Evolutionary conservation across 2,797 vertebrate genomes (phyloP).

Genomic region (Pipistrellus pygmaeus): DNA sequence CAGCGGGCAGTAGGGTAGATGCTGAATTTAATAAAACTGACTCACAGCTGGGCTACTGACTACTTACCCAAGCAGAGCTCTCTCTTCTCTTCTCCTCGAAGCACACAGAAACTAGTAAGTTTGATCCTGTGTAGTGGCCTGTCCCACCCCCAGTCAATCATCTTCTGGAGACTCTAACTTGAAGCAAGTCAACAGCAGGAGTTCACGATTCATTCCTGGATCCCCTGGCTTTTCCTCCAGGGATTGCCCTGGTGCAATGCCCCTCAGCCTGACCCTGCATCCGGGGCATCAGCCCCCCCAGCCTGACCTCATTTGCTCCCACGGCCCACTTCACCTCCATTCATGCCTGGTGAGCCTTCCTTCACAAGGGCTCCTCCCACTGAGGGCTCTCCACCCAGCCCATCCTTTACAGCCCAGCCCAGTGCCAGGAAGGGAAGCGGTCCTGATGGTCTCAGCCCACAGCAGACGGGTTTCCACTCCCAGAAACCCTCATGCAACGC

Average conservation of each 20-base stretch:
- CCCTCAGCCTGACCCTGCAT: not conserved
- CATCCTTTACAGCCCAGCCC: not conserved
- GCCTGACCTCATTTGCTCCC: not conserved
- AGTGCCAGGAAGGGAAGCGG: not conserved
- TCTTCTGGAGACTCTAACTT: conserved; percentile 19
- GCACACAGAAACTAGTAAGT: not conserved
- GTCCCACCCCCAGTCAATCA: not conserved
- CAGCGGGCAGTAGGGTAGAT: not conserved
- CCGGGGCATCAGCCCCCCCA: not conserved
- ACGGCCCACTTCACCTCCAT: not conserved
- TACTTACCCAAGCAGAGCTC: not conserved
- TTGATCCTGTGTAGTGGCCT: not conserved
- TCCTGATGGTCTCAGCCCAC: not conserved
- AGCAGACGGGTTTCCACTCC: not conserved
- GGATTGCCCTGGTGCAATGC: not conserved
- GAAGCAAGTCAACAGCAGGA: not conserved
- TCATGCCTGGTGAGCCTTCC: not conserved
- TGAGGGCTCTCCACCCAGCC: not conserved
- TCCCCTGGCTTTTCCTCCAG: not conserved
- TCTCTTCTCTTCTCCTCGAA: not conserved
- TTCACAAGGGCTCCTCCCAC: not conserved
- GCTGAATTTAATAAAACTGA: conserved; percentile 6
- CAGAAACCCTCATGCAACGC: not conserved
- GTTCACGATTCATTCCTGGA: not conserved
- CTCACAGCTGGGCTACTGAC: not conserved